Base-by-base conservation (phyloP, 2,113 vertebrate genomes). In the Protobothrops flavoviridis region DNA sequence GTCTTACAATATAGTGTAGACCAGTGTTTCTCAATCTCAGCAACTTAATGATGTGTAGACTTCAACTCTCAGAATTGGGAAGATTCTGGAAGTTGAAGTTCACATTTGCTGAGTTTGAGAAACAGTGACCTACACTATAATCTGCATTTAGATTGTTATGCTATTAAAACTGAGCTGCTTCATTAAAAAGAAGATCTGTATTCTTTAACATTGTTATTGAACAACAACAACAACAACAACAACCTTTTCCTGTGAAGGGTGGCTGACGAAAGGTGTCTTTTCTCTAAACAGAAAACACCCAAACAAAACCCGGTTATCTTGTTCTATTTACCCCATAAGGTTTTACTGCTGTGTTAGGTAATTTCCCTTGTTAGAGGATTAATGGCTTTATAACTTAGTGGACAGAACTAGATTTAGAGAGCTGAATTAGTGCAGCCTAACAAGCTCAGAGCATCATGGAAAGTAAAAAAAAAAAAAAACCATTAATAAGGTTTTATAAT, bases 371-470 rank as follows among this genome's bases (percentile, higher is more conserved):
- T 87, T 90, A 93, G 55, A 64, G n/a, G 89, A 86, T 93, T 93
- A 93, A 61, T 86, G 85, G 92, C 56, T 86, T 86, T 93, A n/a
- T 48, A 64, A 53, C 23, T 39, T n/a, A 61, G 45, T 26, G 48
- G 56, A 48, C 56, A 93, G 23, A 61, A n/a, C 89, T 50, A 85
- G 45, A 61, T 64, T 81, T 87, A 53, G 56, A 93, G 88, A 56
- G 45, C 48, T 59, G 86, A 87, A 93, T 90, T 93, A 93, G 61
- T 86, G 55, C 45, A 53, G 13, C 88, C 33, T 93, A 93, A 90
- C 52, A 61, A 87, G 92, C 45, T 86, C 29, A 90, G 45, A 64
- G 88, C 74, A 23, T 93, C 88, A 93, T 93, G 92, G 92, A 93
- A 93, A 64, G 74, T 61, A 93, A 53, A 93, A 48, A 39, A 92